Evolutionary conservation across 1,140 invertebrate species (phyloP).

Genomic region (Metopolophium dirhodum): DNA sequence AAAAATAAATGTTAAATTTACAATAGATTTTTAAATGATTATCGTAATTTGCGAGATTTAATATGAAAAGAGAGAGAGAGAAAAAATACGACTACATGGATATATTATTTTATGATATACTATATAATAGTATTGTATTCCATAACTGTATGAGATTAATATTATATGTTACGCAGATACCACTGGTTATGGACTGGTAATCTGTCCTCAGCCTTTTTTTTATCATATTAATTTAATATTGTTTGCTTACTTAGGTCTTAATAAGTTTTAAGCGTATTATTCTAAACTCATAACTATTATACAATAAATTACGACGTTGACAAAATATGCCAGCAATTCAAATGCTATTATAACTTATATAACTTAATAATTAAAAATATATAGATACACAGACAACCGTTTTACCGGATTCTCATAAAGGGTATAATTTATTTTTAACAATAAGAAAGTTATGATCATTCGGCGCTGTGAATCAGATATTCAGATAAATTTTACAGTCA

Average conservation of each 20-base stretch:
- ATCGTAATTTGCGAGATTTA: not conserved
- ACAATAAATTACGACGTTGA: not conserved
- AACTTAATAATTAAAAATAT: not conserved
- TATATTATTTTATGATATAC: not conserved
- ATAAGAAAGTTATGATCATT: not conserved
- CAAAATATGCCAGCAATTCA: not conserved
- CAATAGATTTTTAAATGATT: slow-evolving; percentile 12
- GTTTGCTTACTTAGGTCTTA: not conserved
- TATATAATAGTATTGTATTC: not conserved
- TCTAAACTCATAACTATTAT: not conserved
- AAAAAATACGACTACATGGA: not conserved
- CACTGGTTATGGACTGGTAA: not conserved
- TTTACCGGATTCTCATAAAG: not conserved
- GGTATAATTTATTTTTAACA: not conserved
- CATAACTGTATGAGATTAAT: not conserved
- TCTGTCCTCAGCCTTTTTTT: not conserved
- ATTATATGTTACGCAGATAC: not conserved
- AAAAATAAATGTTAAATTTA: slow-evolving; percentile 19
- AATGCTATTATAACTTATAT: not conserved
- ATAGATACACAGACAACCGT: not conserved
- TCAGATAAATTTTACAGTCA: not conserved
- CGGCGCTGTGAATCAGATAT: not conserved
- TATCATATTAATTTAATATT: not conserved
- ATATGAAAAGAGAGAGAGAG: not conserved
- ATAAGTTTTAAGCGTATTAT: not conserved